These are phyloP conservation scores for Hipposideros armiger DNA, from an alignment of 2,113 vertebrate genomes.

Conservation along the genomic window DNA sequence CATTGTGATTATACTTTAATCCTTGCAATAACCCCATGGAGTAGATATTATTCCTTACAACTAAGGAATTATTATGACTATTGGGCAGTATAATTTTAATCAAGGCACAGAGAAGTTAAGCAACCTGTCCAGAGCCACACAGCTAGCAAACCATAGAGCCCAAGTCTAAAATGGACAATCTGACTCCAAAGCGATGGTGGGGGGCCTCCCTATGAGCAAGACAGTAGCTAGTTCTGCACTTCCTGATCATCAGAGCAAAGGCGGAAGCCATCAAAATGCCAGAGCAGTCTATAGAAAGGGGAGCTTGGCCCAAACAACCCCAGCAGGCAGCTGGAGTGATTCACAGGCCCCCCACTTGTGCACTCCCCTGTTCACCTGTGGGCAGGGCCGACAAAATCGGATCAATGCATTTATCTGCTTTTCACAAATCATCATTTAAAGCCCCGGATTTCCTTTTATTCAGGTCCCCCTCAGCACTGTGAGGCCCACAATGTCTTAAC, in stretches of 20 bases:
- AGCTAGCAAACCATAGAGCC: neutral
- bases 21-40: neutral
- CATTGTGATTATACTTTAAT: neutral
- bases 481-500: neutral
- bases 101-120: neutral
- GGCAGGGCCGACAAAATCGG: neutral
- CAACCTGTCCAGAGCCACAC: neutral
- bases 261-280: neutral
- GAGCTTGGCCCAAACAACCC: neutral
- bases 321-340: neutral
- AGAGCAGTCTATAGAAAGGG: neutral
- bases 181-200: neutral
- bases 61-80: neutral
- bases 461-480: neutral
- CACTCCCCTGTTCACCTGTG: fast-evolving
- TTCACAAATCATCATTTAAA: neutral
- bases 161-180: too few relatives aligned
- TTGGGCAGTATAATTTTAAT: neutral
- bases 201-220: neutral
- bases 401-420: fast-evolving
- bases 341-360: neutral
- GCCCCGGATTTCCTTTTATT: neutral
- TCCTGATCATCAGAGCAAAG: too few relatives aligned
- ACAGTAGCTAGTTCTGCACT: neutral
- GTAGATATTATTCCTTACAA: fast-evolving